Base-by-base conservation (phyloP, 2,888 invertebrate species). In the Xanthorhoe designata region DNA sequence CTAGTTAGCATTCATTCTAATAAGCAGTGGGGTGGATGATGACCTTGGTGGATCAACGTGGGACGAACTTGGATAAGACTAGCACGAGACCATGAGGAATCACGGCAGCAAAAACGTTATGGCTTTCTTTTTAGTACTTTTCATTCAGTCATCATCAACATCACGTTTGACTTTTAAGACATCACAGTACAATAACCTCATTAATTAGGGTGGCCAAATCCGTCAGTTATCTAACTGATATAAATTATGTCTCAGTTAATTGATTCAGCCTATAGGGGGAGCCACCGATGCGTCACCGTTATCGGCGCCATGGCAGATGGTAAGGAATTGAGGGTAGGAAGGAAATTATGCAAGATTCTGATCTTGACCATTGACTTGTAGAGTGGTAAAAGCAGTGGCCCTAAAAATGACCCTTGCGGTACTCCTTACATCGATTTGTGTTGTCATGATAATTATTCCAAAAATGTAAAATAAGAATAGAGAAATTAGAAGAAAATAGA, bases 191-290 rank as follows among this genome's bases (percentile, higher is more conserved):
- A 68, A 68, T 61, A 61, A 68, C 68, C 68, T 64, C 68, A 68
- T 68, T 68, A 68, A 64, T 64, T 64, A 68, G 61, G 54, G 64
- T 64, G 64, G 57, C 68, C 70, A 69, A 76, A 68, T 77, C 76
- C 69, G 71, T 64, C 73, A 64, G 68, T 73, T 78, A 87, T 87
- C 85, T 80, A 80, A 84, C 78, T 80, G 78, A 82, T 82, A 88
- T 87, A 87, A 87, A 88, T 86, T 80, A 84, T 79, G 71, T 68
- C 69, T 29, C 72, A 63, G 80, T 83, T 87, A 88, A 88, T 88
- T 88, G 88, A 88, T 87, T 79, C 76, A 70, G 79, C 76, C 73
- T 61, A 78, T 52, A 49, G 63, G 63, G 81, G 84, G 84, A 79
- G 77, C 73, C 74, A 78, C 72, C 76, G 75, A 79, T 81, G 83